phyloP scores from a whole-genome alignment of 2,888 invertebrate species.

The Napeogenes sylphis region DNA sequence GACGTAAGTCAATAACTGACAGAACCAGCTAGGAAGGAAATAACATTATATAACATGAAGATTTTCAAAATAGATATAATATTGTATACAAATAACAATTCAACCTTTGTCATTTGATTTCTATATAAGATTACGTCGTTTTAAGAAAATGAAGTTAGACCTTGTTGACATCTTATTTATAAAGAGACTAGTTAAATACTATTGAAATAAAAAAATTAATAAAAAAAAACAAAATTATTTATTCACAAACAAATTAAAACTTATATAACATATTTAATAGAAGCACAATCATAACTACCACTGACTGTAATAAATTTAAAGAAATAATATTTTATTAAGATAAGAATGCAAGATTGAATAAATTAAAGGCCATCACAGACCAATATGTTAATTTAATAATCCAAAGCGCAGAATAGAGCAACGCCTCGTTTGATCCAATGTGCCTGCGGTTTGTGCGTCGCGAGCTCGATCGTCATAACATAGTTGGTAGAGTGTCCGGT shows the following conservation, averaged over 20 bases:
- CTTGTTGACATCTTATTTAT: no score
- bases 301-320: background rate
- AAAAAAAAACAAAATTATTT: background rate
- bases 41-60: no score
- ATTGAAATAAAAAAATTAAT: background rate
- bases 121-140: no score
- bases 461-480: constrained; percentile 84
- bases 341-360: background rate
- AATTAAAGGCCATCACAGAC: background rate
- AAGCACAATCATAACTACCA: background rate
- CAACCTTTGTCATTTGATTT: no score
- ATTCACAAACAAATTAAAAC: constrained; percentile 4
- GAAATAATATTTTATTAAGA: constrained; percentile 3
- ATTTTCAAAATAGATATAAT: no score
- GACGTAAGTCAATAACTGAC: no score
- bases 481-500: constrained; percentile 92
- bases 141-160: no score
- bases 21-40: no score
- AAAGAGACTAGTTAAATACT: no score
- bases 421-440: constrained; percentile 90
- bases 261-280: constrained; percentile 1
- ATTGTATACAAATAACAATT: no score
- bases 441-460: constrained; percentile 79
- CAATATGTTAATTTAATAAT: constrained; percentile 46
- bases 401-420: constrained; percentile 85